phyloP scores from a whole-genome alignment of 2,113 vertebrate genomes.

The Apteryx mantelli region DNA sequence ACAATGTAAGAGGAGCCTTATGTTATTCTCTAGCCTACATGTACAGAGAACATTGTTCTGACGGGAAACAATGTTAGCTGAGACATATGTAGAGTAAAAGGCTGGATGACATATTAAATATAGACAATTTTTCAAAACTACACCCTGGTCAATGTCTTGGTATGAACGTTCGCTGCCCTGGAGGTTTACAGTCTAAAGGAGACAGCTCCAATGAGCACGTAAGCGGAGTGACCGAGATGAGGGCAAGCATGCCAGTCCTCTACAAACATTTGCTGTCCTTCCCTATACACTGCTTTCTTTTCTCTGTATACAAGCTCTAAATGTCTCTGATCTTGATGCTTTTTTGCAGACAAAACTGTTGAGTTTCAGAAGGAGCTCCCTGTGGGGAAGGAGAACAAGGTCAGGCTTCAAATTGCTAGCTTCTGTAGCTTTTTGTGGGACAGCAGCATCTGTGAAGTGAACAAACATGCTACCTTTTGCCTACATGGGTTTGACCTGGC shows the following conservation, averaged over 20 bases:
- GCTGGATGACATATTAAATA: not conserved
- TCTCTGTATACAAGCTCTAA: not conserved
- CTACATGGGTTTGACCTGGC: not conserved
- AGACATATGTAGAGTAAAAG: not conserved
- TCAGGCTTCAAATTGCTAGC: not conserved
- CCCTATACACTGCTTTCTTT: not conserved
- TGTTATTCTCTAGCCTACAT: not conserved
- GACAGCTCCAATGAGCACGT: not conserved
- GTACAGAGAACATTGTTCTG: not conserved
- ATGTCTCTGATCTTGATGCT: not conserved
- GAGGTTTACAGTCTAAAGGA: not conserved
- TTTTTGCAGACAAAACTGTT: not conserved
- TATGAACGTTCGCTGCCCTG: not conserved
- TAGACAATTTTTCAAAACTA: not conserved
- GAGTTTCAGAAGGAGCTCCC: not conserved
- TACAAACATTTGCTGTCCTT: not conserved
- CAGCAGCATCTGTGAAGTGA: not conserved
- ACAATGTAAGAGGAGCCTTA: not conserved
- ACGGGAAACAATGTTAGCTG: not conserved
- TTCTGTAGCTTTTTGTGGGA: not conserved
- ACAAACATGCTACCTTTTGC: not conserved
- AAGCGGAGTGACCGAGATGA: not conserved
- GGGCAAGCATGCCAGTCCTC: fast-evolving
- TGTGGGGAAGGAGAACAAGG: not conserved
- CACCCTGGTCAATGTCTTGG: not conserved